Conservation (phyloP, 2,888 invertebrate species). For the Oligia strigilis region DNA sequence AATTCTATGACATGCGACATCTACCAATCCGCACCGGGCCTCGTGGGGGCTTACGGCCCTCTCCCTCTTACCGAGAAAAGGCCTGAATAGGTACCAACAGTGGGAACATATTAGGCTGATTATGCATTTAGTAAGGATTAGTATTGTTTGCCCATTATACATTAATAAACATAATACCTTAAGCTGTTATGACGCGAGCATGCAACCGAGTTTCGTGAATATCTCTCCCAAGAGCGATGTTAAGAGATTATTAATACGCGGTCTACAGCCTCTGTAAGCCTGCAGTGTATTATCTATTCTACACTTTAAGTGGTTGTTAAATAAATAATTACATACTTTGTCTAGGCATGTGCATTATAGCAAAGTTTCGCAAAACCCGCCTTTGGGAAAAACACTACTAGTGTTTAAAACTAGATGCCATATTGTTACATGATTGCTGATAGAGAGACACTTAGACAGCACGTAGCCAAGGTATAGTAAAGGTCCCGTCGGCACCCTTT, state of each 20-base stretch:
- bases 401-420: not conserved
- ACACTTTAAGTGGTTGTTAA: slow-evolving; percentile 28
- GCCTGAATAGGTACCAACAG: not conserved
- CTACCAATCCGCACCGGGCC: no score
- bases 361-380: not conserved
- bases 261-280: not conserved
- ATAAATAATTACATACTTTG: slow-evolving; percentile 11
- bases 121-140: not conserved
- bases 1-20: no score
- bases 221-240: slow-evolving; percentile 34
- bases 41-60: no score
- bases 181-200: slow-evolving; percentile 19
- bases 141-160: not conserved
- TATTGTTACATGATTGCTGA: not conserved
- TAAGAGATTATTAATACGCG: slow-evolving; percentile 25
- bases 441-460: not conserved
- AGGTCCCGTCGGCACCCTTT: no score
- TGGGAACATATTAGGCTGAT: not conserved
- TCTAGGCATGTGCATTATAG: not conserved
- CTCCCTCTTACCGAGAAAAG: no score
- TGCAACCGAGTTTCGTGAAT: slow-evolving; percentile 8
- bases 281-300: slow-evolving; percentile 14
- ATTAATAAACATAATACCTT: slow-evolving; percentile 29
- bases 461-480: not conserved
- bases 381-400: not conserved